Evolutionary conservation across 2,797 vertebrate genomes (phyloP).

Genomic region (Liparis tanakae): DNA sequence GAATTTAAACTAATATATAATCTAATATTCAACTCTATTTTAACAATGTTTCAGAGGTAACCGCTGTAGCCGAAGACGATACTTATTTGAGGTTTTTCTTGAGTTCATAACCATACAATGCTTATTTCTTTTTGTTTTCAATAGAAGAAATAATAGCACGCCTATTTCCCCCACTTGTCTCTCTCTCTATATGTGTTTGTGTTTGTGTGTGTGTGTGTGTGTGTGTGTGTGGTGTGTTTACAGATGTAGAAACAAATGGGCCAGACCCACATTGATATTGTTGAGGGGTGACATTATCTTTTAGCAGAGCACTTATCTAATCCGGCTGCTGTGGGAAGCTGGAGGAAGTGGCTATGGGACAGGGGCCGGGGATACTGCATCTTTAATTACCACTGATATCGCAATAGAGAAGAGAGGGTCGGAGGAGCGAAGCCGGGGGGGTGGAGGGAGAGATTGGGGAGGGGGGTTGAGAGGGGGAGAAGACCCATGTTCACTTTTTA

Average conservation of each 20-base stretch:
- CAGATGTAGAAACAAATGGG: constrained; percentile 77
- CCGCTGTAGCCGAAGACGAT: not conserved
- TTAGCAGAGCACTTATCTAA: constrained; percentile 81
- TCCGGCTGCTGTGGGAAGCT: constrained; percentile 79
- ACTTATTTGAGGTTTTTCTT: not conserved
- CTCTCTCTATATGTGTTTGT: constrained; percentile 39
- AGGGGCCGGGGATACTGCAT: constrained; percentile 75
- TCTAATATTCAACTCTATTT: not conserved
- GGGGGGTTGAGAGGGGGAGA: constrained; percentile 58
- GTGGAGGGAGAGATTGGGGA: constrained; percentile 32
- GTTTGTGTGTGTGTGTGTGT: constrained; percentile 7
- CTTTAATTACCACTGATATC: constrained; percentile 88
- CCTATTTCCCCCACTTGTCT: not conserved
- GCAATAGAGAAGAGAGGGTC: constrained; percentile 69
- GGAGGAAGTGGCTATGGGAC: constrained; percentile 79
- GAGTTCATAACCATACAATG: not conserved
- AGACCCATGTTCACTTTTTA: constrained; percentile 91
- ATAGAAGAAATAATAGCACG: constrained; percentile 19
- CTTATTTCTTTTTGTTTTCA: constrained; percentile 11
- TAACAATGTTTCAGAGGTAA: not conserved
- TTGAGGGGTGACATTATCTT: constrained; percentile 82
- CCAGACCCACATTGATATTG: constrained; percentile 67
- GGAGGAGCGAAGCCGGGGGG: constrained; percentile 48
- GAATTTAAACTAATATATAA: not conserved
- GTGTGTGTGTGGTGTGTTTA: constrained; percentile 45